Conservation (phyloP, 2,888 invertebrate species). For the Tillus elongatus region DNA sequence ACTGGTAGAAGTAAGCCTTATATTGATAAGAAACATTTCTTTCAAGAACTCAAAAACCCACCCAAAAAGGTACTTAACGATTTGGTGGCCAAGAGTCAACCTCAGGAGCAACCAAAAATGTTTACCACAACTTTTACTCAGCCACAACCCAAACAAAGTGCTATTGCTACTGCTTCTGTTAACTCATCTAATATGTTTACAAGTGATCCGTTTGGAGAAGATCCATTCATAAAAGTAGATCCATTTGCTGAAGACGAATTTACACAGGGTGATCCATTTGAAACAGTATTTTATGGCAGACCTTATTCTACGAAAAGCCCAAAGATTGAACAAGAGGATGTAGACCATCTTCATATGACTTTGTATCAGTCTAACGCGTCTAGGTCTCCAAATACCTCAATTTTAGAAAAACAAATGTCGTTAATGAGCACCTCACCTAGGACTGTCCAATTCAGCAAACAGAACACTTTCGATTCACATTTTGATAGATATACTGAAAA, state of each 20-base stretch:
- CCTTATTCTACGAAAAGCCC: too few relatives aligned
- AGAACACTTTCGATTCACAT: slow-evolving; percentile 40
- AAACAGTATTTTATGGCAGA: slow-evolving; percentile 40
- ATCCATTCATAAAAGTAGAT: slow-evolving; percentile 65
- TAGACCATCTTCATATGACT: slow-evolving; percentile 4
- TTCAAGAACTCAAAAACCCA: slow-evolving; percentile 90
- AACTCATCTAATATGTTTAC: slow-evolving; percentile 33
- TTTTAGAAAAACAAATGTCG: slow-evolving; percentile 27
- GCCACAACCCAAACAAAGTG: slow-evolving; percentile 10
- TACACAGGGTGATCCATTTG: slow-evolving; percentile 58
- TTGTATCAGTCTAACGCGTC: slow-evolving; percentile 20
- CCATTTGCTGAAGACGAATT: slow-evolving; percentile 53
- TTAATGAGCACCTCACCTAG: slow-evolving; percentile 19
- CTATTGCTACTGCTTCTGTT: slow-evolving; percentile 11
- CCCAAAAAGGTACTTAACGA: slow-evolving; percentile 89
- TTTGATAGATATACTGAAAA: slow-evolving; percentile 22
- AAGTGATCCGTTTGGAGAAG: slow-evolving; percentile 58
- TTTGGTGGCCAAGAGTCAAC: slow-evolving; percentile 45
- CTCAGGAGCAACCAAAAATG: slow-evolving; percentile 18
- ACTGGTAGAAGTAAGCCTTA: slow-evolving; percentile 87
- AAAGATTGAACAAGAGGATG: too few relatives aligned
- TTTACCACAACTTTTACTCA: slow-evolving; percentile 21
- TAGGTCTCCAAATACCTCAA: slow-evolving; percentile 29
- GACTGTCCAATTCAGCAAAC: slow-evolving; percentile 30
- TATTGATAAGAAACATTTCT: slow-evolving; percentile 92